Conservation (phyloP, 2,113 vertebrate genomes). For the Grallaria varia region DNA sequence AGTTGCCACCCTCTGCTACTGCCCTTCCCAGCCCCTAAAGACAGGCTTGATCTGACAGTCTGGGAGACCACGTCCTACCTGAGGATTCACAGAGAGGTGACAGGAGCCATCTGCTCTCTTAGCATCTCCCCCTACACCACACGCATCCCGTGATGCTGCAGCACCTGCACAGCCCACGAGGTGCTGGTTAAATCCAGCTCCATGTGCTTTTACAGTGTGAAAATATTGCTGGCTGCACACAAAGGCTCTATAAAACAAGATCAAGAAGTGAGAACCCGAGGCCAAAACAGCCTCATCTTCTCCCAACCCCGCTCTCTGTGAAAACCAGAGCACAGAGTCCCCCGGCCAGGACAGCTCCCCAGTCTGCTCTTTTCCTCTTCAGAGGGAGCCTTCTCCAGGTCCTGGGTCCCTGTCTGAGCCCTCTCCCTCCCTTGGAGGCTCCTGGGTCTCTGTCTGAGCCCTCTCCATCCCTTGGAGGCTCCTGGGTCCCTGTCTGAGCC, state of each 20-base stretch:
- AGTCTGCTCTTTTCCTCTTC: neutral
- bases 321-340: neutral
- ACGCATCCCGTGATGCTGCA: accelerated
- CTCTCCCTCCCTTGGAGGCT: neutral
- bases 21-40: neutral
- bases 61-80: accelerated
- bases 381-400: neutral
- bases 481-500: too few relatives aligned
- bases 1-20: neutral
- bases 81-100: neutral
- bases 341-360: neutral
- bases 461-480: too few relatives aligned
- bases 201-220: neutral
- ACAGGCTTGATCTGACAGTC: neutral
- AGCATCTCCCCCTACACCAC: neutral
- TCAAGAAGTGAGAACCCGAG: neutral
- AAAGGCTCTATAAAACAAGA: neutral
- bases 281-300: neutral
- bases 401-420: neutral
- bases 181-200: neutral
- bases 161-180: neutral
- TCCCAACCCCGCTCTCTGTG: neutral
- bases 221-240: neutral
- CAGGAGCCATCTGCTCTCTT: neutral
- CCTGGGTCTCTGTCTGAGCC: too few relatives aligned